These are phyloP conservation scores for Holcopasites calliopsidis DNA, from an alignment of 1,140 invertebrate genomes.

Conservation along the genomic window DNA sequence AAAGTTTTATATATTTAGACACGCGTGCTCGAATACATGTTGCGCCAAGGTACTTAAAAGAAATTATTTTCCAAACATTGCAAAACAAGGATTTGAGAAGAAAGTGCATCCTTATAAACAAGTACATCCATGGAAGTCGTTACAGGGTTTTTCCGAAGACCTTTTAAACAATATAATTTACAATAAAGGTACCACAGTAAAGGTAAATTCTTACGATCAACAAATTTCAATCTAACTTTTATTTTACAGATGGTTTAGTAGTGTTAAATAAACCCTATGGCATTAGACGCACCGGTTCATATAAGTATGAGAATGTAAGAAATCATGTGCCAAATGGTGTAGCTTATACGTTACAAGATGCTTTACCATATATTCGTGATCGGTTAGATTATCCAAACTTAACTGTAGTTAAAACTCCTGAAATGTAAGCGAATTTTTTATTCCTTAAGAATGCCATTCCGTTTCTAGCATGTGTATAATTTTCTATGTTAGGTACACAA, in stretches of 20 bases:
- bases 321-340: constrained; percentile 47
- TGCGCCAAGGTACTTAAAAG: neutral
- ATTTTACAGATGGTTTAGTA: constrained; percentile 72
- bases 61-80: neutral
- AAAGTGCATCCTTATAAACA: constrained; percentile 62
- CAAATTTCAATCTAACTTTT: constrained; percentile 1
- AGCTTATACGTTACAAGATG: constrained; percentile 65
- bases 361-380: constrained; percentile 63
- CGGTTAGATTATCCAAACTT: constrained; percentile 64
- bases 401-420: constrained; percentile 62
- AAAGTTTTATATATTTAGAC: neutral
- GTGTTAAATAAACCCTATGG: constrained; percentile 78
- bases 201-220: too few species aligned
- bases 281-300: constrained; percentile 48
- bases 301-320: neutral
- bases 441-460: neutral
- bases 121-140: constrained; percentile 72
- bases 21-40: neutral
- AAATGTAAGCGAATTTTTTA: constrained; percentile 65
- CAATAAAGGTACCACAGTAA: constrained; percentile 61
- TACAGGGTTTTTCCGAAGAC: constrained; percentile 53
- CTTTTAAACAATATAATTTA: constrained; percentile 67
- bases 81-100: neutral
- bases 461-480: neutral
- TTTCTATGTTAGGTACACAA: constrained; percentile 61